phyloP scores from a whole-genome alignment of 2,113 vertebrate species.

The Thomomys bottae region DNA sequence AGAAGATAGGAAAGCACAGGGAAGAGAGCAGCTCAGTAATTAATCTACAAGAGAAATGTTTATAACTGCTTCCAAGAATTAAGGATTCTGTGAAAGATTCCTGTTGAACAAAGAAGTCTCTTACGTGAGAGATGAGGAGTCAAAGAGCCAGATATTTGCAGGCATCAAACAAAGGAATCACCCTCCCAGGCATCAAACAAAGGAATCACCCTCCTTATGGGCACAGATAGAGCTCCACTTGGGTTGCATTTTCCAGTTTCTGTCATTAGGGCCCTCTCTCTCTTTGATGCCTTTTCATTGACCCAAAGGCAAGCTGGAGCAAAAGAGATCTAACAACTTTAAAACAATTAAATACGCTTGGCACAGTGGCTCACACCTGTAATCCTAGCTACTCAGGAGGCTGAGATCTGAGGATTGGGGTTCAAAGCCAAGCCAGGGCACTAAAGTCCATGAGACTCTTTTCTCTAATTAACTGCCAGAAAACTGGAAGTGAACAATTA shows the following conservation, averaged over 20 bases:
- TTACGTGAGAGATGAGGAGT: background rate
- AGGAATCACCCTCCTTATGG: background rate
- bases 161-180: background rate
- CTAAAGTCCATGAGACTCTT: too few relatives aligned
- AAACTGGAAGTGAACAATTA: too few relatives aligned
- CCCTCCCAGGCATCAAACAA: background rate
- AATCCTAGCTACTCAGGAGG: too few relatives aligned
- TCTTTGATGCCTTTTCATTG: background rate
- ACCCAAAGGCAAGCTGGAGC: background rate
- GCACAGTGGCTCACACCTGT: too few relatives aligned
- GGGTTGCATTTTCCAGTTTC: background rate
- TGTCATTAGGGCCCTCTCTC: background rate
- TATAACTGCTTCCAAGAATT: slow-evolving; percentile 17
- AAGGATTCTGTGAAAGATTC: background rate
- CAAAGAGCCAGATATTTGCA: background rate
- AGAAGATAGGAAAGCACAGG: background rate
- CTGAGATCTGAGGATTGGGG: too few relatives aligned
- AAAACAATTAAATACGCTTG: background rate
- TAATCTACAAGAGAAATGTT: background rate
- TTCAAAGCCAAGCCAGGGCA: too few relatives aligned
- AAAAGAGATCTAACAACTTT: slow-evolving; percentile 15
- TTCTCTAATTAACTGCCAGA: too few relatives aligned
- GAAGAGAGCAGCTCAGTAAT: background rate
- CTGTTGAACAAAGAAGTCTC: background rate
- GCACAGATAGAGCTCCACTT: background rate